Conservation (phyloP, 2,797 vertebrate genomes). For the Leptatherina wallacei region DNA sequence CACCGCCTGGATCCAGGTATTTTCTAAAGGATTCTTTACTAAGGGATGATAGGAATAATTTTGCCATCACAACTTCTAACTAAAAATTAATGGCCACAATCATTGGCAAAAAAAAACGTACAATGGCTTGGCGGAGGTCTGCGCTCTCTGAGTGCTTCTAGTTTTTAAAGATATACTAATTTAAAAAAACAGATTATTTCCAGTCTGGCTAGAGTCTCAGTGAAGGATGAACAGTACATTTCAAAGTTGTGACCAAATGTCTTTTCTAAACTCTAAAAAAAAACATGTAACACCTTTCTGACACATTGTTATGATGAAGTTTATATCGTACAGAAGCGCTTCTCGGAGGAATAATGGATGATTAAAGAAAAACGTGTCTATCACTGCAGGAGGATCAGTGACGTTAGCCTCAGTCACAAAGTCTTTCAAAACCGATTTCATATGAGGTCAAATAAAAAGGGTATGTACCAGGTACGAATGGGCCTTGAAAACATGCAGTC, state of each 20-base stretch:
- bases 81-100: no score
- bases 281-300: slow-evolving; percentile 25
- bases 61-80: no score
- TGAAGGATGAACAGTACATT: background rate
- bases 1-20: no score
- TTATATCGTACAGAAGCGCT: background rate
- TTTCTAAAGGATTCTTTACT: no score
- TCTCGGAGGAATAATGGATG: slow-evolving; percentile 27
- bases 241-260: background rate
- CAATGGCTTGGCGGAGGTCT: no score
- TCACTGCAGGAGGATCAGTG: slow-evolving; percentile 14
- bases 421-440: slow-evolving; percentile 20
- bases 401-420: slow-evolving; percentile 35
- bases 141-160: no score
- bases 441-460: slow-evolving; percentile 37
- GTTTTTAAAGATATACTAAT: slow-evolving; percentile 15
- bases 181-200: slow-evolving; percentile 15
- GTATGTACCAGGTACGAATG: background rate
- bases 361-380: slow-evolving; percentile 12
- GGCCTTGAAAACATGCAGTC: slow-evolving; percentile 27
- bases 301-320: background rate
- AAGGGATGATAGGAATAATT: no score
- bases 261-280: slow-evolving; percentile 9
- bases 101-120: no score
- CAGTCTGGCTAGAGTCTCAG: slow-evolving; percentile 1